Conservation (phyloP, 1,140 invertebrate genomes). For the Temnothorax curvispinosus region DNA sequence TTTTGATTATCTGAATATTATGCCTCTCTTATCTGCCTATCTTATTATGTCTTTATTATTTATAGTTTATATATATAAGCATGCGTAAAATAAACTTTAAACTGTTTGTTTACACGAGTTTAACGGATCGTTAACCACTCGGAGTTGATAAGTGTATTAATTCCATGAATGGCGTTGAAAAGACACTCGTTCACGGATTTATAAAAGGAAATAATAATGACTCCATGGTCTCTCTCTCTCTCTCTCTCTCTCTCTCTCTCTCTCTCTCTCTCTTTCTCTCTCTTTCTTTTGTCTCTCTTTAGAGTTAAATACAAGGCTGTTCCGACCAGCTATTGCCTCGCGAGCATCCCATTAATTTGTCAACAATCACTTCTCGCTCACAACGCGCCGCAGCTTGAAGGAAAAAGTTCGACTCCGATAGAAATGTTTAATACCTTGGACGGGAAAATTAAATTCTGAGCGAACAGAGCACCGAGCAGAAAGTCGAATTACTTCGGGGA, state of each 20-base stretch:
- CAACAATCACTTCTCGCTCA: constrained; percentile 48
- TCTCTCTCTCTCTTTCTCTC: background rate
- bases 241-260: constrained; percentile 2
- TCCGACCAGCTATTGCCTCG: constrained; percentile 29
- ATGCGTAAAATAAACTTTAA: background rate
- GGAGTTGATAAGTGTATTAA: constrained; percentile 17
- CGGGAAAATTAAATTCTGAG: constrained; percentile 46
- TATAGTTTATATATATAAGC: background rate
- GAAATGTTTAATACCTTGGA: constrained; percentile 52
- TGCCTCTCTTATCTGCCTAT: background rate
- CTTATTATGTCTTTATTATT: background rate
- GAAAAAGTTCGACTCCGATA: constrained; percentile 52
- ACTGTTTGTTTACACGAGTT: constrained; percentile 14
- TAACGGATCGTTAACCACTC: background rate
- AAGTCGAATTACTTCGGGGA: constrained; percentile 57
- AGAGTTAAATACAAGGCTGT: constrained; percentile 20
- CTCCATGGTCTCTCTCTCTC: background rate
- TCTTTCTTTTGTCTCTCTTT: background rate
- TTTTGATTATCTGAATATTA: background rate
- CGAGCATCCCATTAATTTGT: constrained; percentile 44
- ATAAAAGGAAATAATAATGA: constrained; percentile 23
- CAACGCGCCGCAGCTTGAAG: background rate
- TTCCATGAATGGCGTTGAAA: background rate
- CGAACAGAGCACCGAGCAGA: constrained; percentile 24
- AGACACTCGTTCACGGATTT: constrained; percentile 30